Base-by-base conservation (phyloP, 2,113 vertebrate genomes). In the Microcebus jonahi region DNA sequence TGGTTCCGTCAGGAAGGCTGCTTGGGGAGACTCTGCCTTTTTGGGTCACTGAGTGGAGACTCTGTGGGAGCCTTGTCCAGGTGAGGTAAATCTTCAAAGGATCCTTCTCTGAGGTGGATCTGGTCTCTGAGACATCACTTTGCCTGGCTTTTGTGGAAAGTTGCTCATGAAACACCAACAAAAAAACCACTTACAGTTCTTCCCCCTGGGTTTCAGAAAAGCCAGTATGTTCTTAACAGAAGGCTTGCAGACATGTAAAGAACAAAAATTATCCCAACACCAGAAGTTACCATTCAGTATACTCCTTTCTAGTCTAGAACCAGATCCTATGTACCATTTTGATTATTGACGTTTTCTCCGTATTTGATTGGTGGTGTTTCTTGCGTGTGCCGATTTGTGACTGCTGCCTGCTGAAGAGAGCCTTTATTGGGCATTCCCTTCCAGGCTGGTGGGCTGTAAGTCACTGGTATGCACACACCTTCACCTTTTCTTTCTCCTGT, bases 381-480 rank as follows among this genome's bases (percentile, higher is more conserved):
- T 71, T 13, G 8, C 5, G 63, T 9, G 57, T 57, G 17, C 57
- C 0, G 5, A 1, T 8, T 8, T 45, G 48, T 57, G 75, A 15
- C 11, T 0, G 1, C n/a, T 4, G 4, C 45, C 80, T n/a, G 55
- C 80, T 45, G 29, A 27, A 14, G 31, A 25, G 6, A 25, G 50
- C 63, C 29, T 14, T 36, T 13, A 20, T 3, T 3, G 17, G n/a
- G 25, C 5, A 0, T 1, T 15, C 10, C 18, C n/a, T 20, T 76
- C 8, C 42, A 8, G 73, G 65, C 42, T 13, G 29, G 45, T 1
- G 9, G 50, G 45, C 11, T 70, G 12, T 23, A 14, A 45, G 6
- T 48, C 42, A 17, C 68, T 39, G n/a, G 61, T 13, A 63, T 10
- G 3, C 3, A n/a, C 48, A 63, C n/a, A 25, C 53, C 13, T 39